phyloP scores from a whole-genome alignment of 2,113 vertebrate species.

The Sprattus sprattus region DNA sequence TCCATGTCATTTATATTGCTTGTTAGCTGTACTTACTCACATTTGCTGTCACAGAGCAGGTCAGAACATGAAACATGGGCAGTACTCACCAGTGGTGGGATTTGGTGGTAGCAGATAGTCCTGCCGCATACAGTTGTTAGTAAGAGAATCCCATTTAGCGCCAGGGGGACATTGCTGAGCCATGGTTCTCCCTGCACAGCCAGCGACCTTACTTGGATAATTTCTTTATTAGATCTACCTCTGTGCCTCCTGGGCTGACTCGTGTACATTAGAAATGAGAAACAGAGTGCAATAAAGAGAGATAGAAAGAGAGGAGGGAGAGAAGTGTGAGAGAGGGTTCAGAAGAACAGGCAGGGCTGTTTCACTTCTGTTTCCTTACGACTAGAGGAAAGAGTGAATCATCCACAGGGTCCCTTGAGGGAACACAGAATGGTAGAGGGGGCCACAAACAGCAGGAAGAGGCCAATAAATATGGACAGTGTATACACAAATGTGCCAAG shows the following conservation, averaged over 20 bases:
- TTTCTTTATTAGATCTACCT: not conserved
- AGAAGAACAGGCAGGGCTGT: slow-evolving; percentile 41
- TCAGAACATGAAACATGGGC: not conserved
- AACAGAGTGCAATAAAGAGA: not conserved
- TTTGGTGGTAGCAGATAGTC: too few species aligned
- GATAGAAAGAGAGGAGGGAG: not conserved
- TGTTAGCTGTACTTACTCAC: too few species aligned
- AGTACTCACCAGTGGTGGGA: not conserved
- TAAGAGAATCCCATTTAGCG: not conserved
- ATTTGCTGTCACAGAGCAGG: too few species aligned
- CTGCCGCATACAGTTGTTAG: not conserved
- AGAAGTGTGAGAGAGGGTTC: slow-evolving; percentile 11
- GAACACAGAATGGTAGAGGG: not conserved
- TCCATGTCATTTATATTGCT: too few species aligned
- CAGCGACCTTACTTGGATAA: not conserved
- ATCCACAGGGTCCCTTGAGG: slow-evolving; percentile 45
- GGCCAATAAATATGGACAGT: not conserved
- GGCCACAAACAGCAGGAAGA: not conserved
- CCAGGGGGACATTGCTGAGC: not conserved
- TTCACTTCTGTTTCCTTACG: slow-evolving; percentile 67
- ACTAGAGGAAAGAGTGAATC: slow-evolving; percentile 62
- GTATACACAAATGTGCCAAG: too few species aligned
- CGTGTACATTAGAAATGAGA: not conserved
- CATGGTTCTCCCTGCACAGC: not conserved
- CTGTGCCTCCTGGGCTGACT: not conserved